Base-by-base conservation (phyloP, 2,113 vertebrate genomes). In the Carollia perspicillata region DNA sequence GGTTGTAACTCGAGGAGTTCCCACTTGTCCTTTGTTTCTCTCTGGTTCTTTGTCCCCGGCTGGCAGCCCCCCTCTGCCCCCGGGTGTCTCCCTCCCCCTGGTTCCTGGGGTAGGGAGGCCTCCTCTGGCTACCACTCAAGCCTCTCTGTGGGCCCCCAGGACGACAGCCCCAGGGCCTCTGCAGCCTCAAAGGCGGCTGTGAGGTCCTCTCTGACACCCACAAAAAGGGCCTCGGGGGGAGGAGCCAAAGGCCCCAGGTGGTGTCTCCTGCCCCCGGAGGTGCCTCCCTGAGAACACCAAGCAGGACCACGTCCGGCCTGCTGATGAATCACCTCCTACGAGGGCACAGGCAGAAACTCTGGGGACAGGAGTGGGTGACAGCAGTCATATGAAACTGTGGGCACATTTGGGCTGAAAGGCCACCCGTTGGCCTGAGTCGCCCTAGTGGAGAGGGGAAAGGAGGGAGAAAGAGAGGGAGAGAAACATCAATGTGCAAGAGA, bases 11-110 rank as follows among this genome's bases (percentile, higher is more conserved):
- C 37, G 86, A 92, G 77, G 81, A 37, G 51, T 88, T 90, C 74
- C 68, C 65, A 84, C 94, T 75, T 66, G 53, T 44, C 74, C 93
- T 97, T 95, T 97, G 95, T 98, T 90, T 92, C 93, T 90, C 80
- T 83, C 91, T 8, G 40, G n/a, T n/a, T n/a, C 94, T 96, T 96
- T 97, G 93, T 97, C 90, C 77, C 95, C 1, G 80, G 71, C 94
- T 90, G 58, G 87, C 89, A 96, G 95, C 18, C 86, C 95, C 93
- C 47, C 84, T 37, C 72, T 40, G 40, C 85, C 77, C 85, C 58
- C n/a, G 58, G 65, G 17, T 53, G 63, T 11, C 40, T 37, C 75
- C 72, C 86, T 84, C 51, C 47, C 68, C 49, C 79, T 37, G 94
- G 83, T 42, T 87, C 90, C 83, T 1, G 17, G 75, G 65, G 74